These are phyloP conservation scores for Malurus alboscapulatus DNA, from an alignment of 2,113 vertebrate genomes.

Conservation along the genomic window DNA sequence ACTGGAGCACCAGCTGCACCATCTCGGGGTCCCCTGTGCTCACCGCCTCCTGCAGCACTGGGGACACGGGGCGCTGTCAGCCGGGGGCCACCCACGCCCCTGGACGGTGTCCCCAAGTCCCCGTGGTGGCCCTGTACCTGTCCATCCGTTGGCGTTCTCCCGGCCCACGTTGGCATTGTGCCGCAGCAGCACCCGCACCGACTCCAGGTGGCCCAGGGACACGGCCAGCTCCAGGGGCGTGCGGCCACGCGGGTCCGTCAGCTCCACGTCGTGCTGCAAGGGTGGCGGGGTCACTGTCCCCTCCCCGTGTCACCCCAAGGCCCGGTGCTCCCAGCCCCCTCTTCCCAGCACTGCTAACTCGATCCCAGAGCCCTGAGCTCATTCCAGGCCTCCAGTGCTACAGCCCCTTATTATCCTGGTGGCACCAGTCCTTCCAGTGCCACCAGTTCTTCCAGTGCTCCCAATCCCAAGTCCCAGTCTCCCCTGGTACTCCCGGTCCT, in stretches of 20 bases:
- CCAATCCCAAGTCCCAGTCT: background rate
- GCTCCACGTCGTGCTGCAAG: constrained; percentile 83
- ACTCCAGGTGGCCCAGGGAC: constrained; percentile 91
- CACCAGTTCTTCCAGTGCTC: background rate
- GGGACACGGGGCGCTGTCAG: background rate
- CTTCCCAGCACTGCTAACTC: background rate
- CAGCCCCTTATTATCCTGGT: background rate
- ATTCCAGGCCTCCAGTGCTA: background rate
- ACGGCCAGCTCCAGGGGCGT: constrained; percentile 90
- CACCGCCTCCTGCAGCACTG: constrained; percentile 94
- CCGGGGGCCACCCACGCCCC: background rate
- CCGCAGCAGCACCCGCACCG: constrained; percentile 85
- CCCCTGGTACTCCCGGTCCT: background rate
- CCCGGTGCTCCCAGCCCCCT: background rate
- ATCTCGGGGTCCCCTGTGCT: constrained; percentile 95
- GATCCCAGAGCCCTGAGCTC: background rate
- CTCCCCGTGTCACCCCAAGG: background rate
- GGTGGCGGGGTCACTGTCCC: background rate
- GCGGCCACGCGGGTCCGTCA: constrained; percentile 86
- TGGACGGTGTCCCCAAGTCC: rapidly evolving
- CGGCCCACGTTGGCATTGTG: constrained; percentile 86
- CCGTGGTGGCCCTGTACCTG: constrained; percentile 66
- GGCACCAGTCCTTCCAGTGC: background rate
- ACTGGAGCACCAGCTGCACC: constrained; percentile 92
- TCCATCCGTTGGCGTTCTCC: constrained; percentile 87